Percentiles rank a stretch among this genome's conserved stretches.
phyloP scores from a whole-genome alignment of 2,113 vertebrate species.

The Lampris megalopsis region DNA sequence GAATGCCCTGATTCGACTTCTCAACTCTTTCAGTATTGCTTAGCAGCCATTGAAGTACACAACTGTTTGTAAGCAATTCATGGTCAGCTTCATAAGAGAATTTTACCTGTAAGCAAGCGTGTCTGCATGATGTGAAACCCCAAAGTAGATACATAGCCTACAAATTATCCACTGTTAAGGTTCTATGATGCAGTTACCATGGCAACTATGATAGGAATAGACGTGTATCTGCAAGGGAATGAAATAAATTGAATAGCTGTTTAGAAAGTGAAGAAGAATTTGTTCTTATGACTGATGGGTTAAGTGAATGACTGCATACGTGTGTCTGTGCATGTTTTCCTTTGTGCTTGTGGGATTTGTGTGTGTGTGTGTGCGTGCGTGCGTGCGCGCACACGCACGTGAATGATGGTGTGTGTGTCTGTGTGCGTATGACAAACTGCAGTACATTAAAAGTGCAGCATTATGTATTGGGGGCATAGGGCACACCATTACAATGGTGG shows the following conservation, averaged over 20 bases:
- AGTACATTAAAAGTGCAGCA: constrained; percentile 70
- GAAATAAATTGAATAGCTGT: constrained; percentile 80
- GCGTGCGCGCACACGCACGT: background rate
- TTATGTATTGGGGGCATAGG: constrained; percentile 60
- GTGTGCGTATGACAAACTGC: constrained; percentile 48
- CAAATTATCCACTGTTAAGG: constrained; percentile 83
- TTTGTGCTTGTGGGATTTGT: constrained; percentile 7
- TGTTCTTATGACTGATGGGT: constrained; percentile 59
- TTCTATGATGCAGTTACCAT: constrained; percentile 84
- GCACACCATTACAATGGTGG: constrained; percentile 63
- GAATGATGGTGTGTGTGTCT: constrained; percentile 15
- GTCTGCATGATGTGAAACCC: constrained; percentile 48
- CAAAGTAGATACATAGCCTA: constrained; percentile 70
- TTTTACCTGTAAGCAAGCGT: background rate
- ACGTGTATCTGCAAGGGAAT: constrained; percentile 82
- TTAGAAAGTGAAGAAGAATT: constrained; percentile 63
- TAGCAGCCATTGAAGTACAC: constrained; percentile 17
- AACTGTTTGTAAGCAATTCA: constrained; percentile 14
- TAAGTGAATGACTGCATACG: constrained; percentile 50
- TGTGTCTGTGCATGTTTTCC: background rate
- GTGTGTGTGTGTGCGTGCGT: constrained; percentile 18
- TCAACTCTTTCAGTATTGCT: constrained; percentile 47
- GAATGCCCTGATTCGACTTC: constrained; percentile 60
- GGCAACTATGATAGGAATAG: constrained; percentile 85
- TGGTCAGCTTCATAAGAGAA: background rate